Conservation (phyloP, 2,888 invertebrate genomes). For the Dryobota labecula region DNA sequence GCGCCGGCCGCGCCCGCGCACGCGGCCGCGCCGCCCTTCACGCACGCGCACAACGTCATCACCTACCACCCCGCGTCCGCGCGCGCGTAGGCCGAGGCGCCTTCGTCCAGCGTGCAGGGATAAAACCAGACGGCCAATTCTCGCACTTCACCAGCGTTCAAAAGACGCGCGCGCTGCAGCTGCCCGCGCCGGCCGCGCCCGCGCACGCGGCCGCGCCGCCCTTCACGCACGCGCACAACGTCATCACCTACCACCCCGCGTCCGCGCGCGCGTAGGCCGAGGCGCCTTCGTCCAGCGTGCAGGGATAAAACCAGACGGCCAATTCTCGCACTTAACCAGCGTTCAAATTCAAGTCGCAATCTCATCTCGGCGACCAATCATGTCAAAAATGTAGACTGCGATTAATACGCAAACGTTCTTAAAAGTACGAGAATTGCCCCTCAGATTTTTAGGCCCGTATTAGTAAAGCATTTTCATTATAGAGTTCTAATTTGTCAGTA, state of each 20-base stretch:
- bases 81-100: constrained; percentile 70
- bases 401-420: not conserved
- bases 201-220: constrained; percentile 61
- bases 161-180: constrained; percentile 91
- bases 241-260: constrained; percentile 88
- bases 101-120: not conserved
- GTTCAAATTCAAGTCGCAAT: not conserved
- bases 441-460: not conserved
- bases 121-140: not conserved
- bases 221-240: constrained; percentile 89
- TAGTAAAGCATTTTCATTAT: not conserved
- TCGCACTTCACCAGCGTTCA: no score
- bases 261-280: constrained; percentile 78
- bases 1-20: constrained; percentile 57
- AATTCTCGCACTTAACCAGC: constrained; percentile 50
- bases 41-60: constrained; percentile 89
- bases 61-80: constrained; percentile 88
- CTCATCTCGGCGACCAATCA: not conserved
- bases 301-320: no score
- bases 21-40: constrained; percentile 76
- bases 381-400: not conserved
- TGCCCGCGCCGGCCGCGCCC: constrained; percentile 69
- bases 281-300: not conserved
- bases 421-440: not conserved
- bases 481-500: not conserved